These are phyloP conservation scores for Theristicus caerulescens DNA, from an alignment of 2,113 vertebrate species.

Conservation along the genomic window DNA sequence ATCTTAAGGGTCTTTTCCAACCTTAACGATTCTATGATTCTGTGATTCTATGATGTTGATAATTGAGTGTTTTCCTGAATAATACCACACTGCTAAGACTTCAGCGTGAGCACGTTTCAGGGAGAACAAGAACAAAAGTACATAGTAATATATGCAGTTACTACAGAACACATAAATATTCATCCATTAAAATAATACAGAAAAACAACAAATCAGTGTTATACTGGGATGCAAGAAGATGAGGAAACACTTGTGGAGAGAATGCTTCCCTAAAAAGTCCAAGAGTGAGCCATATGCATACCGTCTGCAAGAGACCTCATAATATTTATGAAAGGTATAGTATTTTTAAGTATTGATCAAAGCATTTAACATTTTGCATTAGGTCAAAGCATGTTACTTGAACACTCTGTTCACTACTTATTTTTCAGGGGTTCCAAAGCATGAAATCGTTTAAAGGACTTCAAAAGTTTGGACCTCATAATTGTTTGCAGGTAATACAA, in stretches of 20 bases:
- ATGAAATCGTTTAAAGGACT: neutral
- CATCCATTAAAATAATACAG: neutral
- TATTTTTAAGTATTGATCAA: neutral
- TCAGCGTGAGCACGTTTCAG: neutral
- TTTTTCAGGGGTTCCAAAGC: constrained; percentile 7
- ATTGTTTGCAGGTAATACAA: neutral
- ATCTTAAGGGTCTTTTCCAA: too few species aligned
- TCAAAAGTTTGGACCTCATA: neutral
- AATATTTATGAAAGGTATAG: constrained; percentile 18
- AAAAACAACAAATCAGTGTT: neutral
- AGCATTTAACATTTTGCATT: neutral
- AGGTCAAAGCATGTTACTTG: neutral
- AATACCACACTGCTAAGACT: neutral
- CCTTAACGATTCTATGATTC: too few species aligned
- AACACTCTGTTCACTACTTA: neutral
- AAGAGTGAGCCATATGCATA: accelerated
- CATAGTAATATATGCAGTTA: neutral
- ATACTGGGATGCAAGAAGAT: neutral
- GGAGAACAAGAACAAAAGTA: neutral
- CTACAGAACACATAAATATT: neutral
- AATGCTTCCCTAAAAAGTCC: neutral
- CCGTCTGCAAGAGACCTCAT: neutral
- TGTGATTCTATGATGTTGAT: neutral
- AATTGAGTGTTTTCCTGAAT: neutral
- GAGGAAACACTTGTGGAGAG: accelerated